phyloP scores from a whole-genome alignment of 2,113 vertebrate species.

The human (Homo sapiens) region DNA sequence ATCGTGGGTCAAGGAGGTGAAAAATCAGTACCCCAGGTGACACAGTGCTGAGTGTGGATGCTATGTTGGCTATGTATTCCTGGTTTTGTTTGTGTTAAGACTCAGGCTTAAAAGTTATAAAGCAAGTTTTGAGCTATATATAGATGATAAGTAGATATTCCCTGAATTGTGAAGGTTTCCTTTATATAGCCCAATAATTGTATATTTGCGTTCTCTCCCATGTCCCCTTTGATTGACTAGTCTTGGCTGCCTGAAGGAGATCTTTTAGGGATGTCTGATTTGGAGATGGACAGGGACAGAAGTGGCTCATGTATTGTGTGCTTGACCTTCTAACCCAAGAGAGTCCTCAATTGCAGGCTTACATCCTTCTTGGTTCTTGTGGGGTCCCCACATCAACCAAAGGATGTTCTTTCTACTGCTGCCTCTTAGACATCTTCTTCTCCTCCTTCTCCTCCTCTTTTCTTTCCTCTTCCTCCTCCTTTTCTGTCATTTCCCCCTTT shows the following conservation, averaged over 20 bases:
- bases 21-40: too few relatives aligned
- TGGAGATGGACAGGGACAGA: not conserved
- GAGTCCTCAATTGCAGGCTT: not conserved
- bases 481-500: fast-evolving
- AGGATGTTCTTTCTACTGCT: not conserved
- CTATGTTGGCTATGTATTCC: not conserved
- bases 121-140: not conserved
- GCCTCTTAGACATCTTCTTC: not conserved
- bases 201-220: not conserved
- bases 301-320: too few relatives aligned
- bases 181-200: not conserved
- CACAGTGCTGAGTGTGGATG: not conserved
- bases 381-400: not conserved
- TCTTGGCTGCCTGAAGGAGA: not conserved
- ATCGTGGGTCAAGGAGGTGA: not conserved
- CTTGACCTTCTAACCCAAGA: not conserved
- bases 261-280: not conserved
- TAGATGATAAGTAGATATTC: not conserved
- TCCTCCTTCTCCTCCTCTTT: not conserved
- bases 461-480: fast-evolving
- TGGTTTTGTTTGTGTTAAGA: not conserved
- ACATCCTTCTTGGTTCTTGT: not conserved
- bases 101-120: not conserved
- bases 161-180: not conserved
- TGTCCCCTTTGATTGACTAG: not conserved